Evolutionary conservation across 2,888 invertebrate genomes (phyloP), one percentile per base, ranked within the genome.

Genomic region (Elysia crispata): DNA sequence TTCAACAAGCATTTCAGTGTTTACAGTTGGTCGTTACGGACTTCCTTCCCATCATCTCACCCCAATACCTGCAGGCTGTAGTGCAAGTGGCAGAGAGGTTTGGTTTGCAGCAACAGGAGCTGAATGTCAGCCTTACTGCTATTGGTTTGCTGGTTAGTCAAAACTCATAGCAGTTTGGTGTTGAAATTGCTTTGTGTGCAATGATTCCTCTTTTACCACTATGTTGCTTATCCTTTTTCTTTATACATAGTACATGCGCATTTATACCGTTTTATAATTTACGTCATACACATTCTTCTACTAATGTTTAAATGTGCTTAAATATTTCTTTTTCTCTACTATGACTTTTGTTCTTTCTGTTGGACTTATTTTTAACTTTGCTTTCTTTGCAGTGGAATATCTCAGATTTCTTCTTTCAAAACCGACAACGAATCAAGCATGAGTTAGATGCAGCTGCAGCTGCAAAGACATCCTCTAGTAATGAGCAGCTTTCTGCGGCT

Each of bases 61-160:
- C 97, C 93, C 94, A 96, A 83, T 98, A 98, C 92, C 94, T 99
- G 86, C 96, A 97, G 33, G 94, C 96, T 73, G 97, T 96, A 91
- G 95, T 98, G 25, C 96, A 96, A 85, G 97, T 98, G 0, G 97
- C 98, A 5, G 96, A 98, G 0, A 97, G 97, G 91, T 99, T 98
- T 93, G 98, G 98, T 28, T 95, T 96, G 23, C 99, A 99, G 93
- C 97, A 96, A 64, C 96, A 97, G 91, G 98, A 99, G 92, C 94
- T 99, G 76, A 99, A 99, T 93, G 98, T 99, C 90, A 97, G 98
- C 41, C 94, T 99, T 62, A 98, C 98, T 6, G 98, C 99, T 64
- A 97, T 99, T 76, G 98, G 98, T 25, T 94, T 98, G 76, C 96
- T 98, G 97, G 98, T 97, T 92, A 91, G 91, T 85, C 50, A 73